Evolutionary conservation across 35 echinoderm and acorn worm species (phyloP), one percentile per base, ranked within the genome.

Genomic region (Holothuria glaberrima): DNA sequence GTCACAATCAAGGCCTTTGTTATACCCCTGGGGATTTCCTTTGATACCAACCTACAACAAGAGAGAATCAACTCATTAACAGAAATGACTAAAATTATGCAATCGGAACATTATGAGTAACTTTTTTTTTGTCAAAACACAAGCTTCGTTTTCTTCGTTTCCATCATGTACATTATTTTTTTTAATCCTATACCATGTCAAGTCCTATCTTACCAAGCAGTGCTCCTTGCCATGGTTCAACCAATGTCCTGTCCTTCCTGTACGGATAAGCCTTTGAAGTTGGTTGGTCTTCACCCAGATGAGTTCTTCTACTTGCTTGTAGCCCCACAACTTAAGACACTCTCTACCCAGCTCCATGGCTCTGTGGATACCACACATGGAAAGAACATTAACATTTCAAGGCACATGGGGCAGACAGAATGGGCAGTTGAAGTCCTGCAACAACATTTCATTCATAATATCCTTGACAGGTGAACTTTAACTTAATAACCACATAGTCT

Each of bases 281-380:
- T 99, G 97, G 68, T 99, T 99, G 22, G 97, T 99, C 69, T 99
- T 99, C 66, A 99, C 97, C 97, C 97, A 99, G 56, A 99, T 99
- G 3, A 99, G 85, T 87, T 99, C 97, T 68, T 95, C 93, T 28
- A 89, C 88, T 48, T 90, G 87, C 44, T 77, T 80, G 71, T 99
- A 95, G 4, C 97, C 97, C 97, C 97, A 99, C 10, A 94, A 80
- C 28, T 86, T 89, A 31, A 99, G 57, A 66, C 97, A 99, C 71
- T 98, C 97, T 29, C 97, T 82, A 4, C 97, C 97, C 10, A 99
- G 91, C 86, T 99, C 97, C 97, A 99, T 99, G 26, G 97, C 95
- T 75, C 95, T 98, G 86, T 45, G 87, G 41, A 69, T 9, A 54
- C 50, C 50, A 54, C 36, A 41, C 36, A 41, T 7, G 7, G 36